A percentile compares a stretch with the other conserved stretches of the same genome.
These are phyloP conservation scores for Mycogona germanica DNA, from an alignment of 2,888 invertebrate genomes.

Conservation along the genomic window DNA sequence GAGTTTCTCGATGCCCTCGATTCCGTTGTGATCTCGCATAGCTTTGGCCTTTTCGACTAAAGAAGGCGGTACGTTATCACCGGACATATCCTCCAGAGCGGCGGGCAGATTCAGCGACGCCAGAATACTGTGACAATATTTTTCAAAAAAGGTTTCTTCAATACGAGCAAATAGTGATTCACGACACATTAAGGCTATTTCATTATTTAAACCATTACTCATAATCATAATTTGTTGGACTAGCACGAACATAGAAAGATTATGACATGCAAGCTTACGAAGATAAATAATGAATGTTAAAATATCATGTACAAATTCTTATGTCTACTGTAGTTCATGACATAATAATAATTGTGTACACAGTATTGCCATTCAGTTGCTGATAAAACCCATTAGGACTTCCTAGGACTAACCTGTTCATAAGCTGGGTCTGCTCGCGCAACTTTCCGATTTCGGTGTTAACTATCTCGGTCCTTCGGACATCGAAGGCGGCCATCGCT, in stretches of 20 bases:
- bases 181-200: neutral
- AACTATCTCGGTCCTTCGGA: conserved; percentile 73
- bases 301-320: too few species aligned
- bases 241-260: too few species aligned
- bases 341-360: neutral
- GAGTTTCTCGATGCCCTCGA: conserved; percentile 52
- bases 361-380: neutral
- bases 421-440: conserved; percentile 76
- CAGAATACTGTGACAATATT: conserved; percentile 49
- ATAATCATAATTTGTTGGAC: too few species aligned
- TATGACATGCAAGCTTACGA: too few species aligned
- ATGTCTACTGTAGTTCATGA: too few species aligned
- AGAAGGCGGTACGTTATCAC: conserved; percentile 70
- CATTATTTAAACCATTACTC: too few species aligned
- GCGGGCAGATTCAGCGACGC: conserved; percentile 93
- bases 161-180: neutral
- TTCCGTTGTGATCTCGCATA: conserved; percentile 64
- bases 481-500: conserved; percentile 72
- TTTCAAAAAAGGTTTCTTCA: too few species aligned
- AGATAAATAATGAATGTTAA: too few species aligned
- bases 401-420: conserved; percentile 54
- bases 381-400: neutral
- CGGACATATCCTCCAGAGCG: conserved; percentile 72
- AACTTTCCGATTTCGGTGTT: conserved; percentile 72
- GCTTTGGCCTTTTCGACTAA: conserved; percentile 70